Base-by-base conservation (phyloP, 1,140 invertebrate species). In the Drosophila watanabei region DNA sequence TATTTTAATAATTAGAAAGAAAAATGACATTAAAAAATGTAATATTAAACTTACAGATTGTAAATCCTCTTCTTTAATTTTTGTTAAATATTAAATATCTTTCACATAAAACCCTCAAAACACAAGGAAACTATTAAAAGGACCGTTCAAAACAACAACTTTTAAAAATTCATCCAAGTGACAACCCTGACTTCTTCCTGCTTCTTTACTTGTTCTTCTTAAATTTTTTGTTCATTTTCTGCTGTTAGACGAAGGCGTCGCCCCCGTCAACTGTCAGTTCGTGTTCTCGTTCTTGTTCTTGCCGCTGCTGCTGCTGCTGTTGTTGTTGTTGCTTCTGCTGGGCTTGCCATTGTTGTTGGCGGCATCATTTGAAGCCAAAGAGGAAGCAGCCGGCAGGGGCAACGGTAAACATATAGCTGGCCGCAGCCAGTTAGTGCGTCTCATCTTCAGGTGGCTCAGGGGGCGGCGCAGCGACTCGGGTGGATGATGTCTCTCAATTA, bases 231-330 rank as follows among this genome's bases (percentile, higher is more conserved):
- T 28, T 41, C 11, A 46, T 43, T 65, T 58, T 57, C n/a, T 59
- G 72, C 77, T 49, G 65, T 82, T 82, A 80, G 81, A 78, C 63
- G 71, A 83, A 88, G 83, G 84, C 80, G 84, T 88, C 83, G 75
- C 83, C 73, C 46, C 72, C 72, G 66, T 85, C 82, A 80, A 46
- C 66, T 79, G 75, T 79, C 75, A 71, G 75, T 52, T 79, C 41
- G 37, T 46, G 56, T 79, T 79, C 56, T 79, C 46, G 75, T 70
- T 70, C 14, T 66, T 76, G 71, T 71, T 72, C 16, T 60, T 64
- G 72, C 35, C 62, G 57, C 45, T 24, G 24, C 35, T 54, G 48
- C 13, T 46, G 43, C 7, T 16, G 11, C 8, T 28, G 48, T 37
- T 60, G 48, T 11, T 18, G 4, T 18, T 24, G 24, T 24, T 24